Evolutionary conservation across 2,113 vertebrate species (phyloP).

Genomic region (Larimichthys polyactis): DNA sequence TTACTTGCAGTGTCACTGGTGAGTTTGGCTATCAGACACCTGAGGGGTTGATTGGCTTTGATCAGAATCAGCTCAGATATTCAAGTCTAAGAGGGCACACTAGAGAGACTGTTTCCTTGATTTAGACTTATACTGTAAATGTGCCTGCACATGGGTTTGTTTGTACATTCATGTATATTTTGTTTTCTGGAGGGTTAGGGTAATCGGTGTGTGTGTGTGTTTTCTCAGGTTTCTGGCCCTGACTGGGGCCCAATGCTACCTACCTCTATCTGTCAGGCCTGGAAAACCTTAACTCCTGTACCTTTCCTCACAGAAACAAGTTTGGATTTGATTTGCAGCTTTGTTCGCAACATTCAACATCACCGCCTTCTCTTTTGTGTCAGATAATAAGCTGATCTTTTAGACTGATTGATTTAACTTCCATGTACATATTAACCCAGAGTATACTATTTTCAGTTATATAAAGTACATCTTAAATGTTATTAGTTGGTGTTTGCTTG

Average conservation of each 20-base stretch:
- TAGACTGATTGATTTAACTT: conserved; percentile 35
- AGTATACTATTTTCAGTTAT: conserved; percentile 57
- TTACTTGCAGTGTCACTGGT: conserved; percentile 24
- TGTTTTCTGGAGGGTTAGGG: conserved; percentile 68
- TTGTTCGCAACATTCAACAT: conserved; percentile 18
- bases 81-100: conserved; percentile 18
- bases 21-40: conserved; percentile 14
- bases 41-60: conserved; percentile 43
- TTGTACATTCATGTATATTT: conserved; percentile 36
- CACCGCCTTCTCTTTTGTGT: conserved; percentile 42
- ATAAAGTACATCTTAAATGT: conserved; percentile 54
- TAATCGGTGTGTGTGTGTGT: conserved; percentile 55
- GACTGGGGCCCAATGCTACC: conserved; percentile 67
- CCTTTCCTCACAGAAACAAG: conserved; percentile 66
- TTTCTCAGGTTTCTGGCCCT: conserved; percentile 80
- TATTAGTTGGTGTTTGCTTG: conserved; percentile 51
- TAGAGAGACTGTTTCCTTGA: conserved; percentile 13
- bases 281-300: conserved; percentile 73
- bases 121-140: conserved; percentile 20
- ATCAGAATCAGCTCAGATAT: conserved; percentile 20
- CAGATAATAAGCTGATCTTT: conserved; percentile 48
- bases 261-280: conserved; percentile 81
- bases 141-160: conserved; percentile 51
- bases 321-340: conserved; percentile 60
- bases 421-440: conserved; percentile 59